Evolutionary conservation across 2,797 vertebrate genomes (phyloP).

Genomic region (Tamandua tetradactyla): DNA sequence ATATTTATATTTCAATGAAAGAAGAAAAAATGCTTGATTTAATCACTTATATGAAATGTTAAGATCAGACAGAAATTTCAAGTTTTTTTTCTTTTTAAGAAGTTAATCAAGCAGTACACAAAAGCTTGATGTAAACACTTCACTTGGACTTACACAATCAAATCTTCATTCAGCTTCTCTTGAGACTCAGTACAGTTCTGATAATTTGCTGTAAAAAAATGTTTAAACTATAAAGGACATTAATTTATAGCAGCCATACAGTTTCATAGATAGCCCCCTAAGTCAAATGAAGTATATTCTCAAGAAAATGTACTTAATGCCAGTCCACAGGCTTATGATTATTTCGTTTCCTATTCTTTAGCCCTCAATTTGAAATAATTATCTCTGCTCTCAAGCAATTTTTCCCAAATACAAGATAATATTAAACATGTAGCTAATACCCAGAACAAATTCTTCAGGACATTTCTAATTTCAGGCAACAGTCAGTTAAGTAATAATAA

Average conservation of each 20-base stretch:
- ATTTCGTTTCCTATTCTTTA: conserved; percentile 41
- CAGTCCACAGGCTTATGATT: not conserved
- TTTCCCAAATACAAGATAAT: not conserved
- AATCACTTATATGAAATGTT: not conserved
- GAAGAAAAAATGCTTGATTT: not conserved
- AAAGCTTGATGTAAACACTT: conserved; percentile 36
- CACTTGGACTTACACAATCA: conserved; percentile 76
- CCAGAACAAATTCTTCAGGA: not conserved
- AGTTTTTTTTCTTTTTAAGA: conserved; percentile 4
- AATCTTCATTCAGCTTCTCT: conserved; percentile 76
- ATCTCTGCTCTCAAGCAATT: not conserved
- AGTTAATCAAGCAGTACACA: not conserved
- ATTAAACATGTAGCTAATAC: not conserved
- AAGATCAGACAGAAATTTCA: not conserved
- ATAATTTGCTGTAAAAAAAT: conserved; percentile 70
- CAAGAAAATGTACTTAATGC: conserved; percentile 34
- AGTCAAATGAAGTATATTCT: not conserved
- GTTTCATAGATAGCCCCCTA: not conserved
- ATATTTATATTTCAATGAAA: not conserved
- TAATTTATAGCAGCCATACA: not conserved
- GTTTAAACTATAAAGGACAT: conserved; percentile 55
- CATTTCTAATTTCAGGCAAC: not conserved
- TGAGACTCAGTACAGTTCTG: conserved; percentile 73
- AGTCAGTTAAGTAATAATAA: not conserved
- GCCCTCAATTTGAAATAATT: conserved; percentile 35